Evolutionary conservation across 2,797 vertebrate species (phyloP), one percentile per base, ranked within the genome.

Genomic region (Peromyscus aztecus): DNA sequence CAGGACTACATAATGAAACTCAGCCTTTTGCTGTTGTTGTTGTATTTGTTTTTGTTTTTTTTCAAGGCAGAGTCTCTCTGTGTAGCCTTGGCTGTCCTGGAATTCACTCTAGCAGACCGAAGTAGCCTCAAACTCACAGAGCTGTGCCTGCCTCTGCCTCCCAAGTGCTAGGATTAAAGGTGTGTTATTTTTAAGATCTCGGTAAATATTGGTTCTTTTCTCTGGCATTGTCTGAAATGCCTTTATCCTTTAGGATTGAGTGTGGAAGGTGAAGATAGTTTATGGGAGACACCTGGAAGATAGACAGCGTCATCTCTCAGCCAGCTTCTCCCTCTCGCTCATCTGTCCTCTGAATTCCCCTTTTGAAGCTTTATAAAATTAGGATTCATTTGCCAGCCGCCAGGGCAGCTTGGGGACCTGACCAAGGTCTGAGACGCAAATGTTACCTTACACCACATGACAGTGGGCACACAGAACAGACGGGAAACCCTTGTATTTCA

Each of bases 401-500:
- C 11, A 63, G 87, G 65, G 83, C 63, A 16, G 29, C 34, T 31
- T 83, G 19, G 90, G 52, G 40, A n/a, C 55, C 57, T 23, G 5
- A 27, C 34, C 17, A 21, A 85, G 57, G 71, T 92, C n/a, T 61
- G 59, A 87, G 77, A 43, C 57, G 59, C 24, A 96, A 90, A 10
- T 23, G 63, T 27, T 13, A 16, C 67, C 67, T 93, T 40, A 52
- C 24, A 40, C 40, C 11, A 6, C 3, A 71, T 55, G 80, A 88
- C 46, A 1, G 9, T 61, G 85, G 29, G 40, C 81, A 63, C 4
- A 16, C 16, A 1, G 2, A 4, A 37, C 11, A 29, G 94, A 90
- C 94, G 92, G 94, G 61, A 6, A 11, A 77, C 43, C 12, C 21
- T 6, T 55, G 34, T 85, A 9, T 96, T 81, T 95, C 52, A 87